Base-by-base conservation (phyloP, 2,888 invertebrate genomes). In the Chaitophorus viminalis region DNA sequence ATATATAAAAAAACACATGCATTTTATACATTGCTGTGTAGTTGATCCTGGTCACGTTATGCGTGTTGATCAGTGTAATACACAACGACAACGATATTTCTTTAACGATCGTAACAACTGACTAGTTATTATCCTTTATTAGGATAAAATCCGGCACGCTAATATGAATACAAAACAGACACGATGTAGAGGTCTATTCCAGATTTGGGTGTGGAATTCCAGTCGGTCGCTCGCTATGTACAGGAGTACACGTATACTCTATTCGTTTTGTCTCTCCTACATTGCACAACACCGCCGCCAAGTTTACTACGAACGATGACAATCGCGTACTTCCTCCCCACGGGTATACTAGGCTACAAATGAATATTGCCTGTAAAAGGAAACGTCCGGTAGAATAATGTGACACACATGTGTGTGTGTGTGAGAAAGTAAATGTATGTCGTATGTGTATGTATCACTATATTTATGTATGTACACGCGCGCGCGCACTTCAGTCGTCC, bases 161-260 rank as follows among this genome's bases (percentile, higher is more conserved):
- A 87, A 87, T 87, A 87, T 60, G 86, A 87, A 87, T 87, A 87
- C 86, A 79, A 87, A 87, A 78, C 86, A 39, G 54, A 60, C 31
- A 21, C 4, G 52, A 33, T 29, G 54, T 14, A 31, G 29, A 60
- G 52, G 72, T 74, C 60, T 60, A 29, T 60, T 87, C 86, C 86
- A 79, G 86, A 87, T 87, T 87, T 79, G 86, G 86, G 79, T 31
- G 86, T 87, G 86, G 86, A 87, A 87, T 81, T 86, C 86, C 79
- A 78, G 77, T 74, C 79, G 25, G 21, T 29, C 54, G 74, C 33
- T 33, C 54, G 17, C 18, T 68, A n/a, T 68, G 36, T 33, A 46
- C 52, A 52, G 14, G 77, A n/a, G n/a, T n/a, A n/a, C n/a, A n/a
- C n/a, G n/a, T n/a, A n/a, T 70, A 70, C 39, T 72, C 52, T 17